A percentile compares a stretch with the other conserved stretches of the same genome.
Evolutionary conservation across 1,140 invertebrate species (phyloP).

Genomic region (Anoplophora glabripennis): DNA sequence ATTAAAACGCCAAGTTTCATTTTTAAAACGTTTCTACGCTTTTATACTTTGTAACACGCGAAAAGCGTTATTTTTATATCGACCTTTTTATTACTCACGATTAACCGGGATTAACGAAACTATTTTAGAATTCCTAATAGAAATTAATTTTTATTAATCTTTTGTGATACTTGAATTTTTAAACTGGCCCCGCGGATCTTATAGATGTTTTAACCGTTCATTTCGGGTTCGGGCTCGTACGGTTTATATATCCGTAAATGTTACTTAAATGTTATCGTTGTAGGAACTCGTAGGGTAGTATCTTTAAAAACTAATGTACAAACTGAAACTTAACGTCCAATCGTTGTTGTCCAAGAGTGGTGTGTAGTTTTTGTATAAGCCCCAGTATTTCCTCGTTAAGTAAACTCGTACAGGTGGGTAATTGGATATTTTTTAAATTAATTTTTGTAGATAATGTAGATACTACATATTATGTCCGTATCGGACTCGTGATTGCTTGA

Average conservation of each 20-base stretch:
- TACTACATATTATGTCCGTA: conserved; percentile 34
- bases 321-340: conserved; percentile 25
- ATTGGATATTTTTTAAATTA: conserved; percentile 26
- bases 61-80: too few species aligned
- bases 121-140: too few species aligned
- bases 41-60: too few species aligned
- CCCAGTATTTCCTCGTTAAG: conserved; percentile 10
- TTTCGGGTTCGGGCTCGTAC: too few species aligned
- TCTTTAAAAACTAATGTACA: conserved; percentile 16
- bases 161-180: too few species aligned
- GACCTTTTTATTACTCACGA: too few species aligned
- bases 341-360: conserved; percentile 19
- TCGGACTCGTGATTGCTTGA: conserved; percentile 37
- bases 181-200: neutral
- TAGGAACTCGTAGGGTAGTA: conserved; percentile 1
- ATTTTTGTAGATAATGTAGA: conserved; percentile 33
- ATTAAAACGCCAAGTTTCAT: too few species aligned
- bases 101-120: too few species aligned
- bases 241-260: conserved; percentile 1
- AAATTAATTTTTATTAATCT: too few species aligned
- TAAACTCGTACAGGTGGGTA: conserved; percentile 19
- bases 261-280: conserved; percentile 14
- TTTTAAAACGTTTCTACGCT: too few species aligned
- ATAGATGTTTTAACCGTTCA: too few species aligned
- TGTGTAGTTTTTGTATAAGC: conserved; percentile 26